These are phyloP conservation scores for Microlaimidae sp. DNA, from an alignment of 2,888 invertebrate genomes.

Conservation along the genomic window DNA sequence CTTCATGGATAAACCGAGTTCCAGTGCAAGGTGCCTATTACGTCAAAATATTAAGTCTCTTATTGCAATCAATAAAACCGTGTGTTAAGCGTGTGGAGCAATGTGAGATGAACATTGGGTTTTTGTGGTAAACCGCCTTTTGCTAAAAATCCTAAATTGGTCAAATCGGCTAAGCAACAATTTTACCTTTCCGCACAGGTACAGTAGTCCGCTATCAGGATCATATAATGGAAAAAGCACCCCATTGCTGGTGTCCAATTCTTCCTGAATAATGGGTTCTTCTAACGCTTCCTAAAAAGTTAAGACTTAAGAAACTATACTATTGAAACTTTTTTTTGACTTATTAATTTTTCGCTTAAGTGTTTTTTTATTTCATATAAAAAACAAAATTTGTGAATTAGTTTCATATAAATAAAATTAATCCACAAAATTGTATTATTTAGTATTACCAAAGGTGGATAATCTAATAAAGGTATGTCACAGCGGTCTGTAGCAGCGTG, in stretches of 20 bases:
- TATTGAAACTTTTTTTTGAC: no score
- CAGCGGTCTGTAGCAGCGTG: no score
- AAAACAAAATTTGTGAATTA: no score
- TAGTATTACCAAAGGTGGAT: no score
- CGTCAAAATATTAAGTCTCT: background rate
- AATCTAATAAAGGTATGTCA: no score
- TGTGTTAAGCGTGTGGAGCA: background rate
- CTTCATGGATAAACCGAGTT: no score
- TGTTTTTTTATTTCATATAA: no score
- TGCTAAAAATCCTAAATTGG: constrained; percentile 5
- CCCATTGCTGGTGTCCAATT: constrained; percentile 45
- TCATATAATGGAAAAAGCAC: constrained; percentile 85
- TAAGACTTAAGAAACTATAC: no score
- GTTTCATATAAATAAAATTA: no score
- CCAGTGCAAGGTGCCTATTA: no score
- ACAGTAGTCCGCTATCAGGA: constrained; percentile 69
- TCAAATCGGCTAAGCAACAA: background rate
- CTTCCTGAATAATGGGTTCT: constrained; percentile 37
- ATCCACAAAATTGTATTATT: no score
- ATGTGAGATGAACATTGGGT: background rate
- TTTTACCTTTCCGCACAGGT: constrained; percentile 51
- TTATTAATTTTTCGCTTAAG: no score
- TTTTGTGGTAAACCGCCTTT: background rate
- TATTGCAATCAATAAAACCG: background rate
- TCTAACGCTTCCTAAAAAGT: constrained; percentile 33